Base-by-base conservation (phyloP, 2,888 invertebrate genomes). In the Mimachlamys varia region DNA sequence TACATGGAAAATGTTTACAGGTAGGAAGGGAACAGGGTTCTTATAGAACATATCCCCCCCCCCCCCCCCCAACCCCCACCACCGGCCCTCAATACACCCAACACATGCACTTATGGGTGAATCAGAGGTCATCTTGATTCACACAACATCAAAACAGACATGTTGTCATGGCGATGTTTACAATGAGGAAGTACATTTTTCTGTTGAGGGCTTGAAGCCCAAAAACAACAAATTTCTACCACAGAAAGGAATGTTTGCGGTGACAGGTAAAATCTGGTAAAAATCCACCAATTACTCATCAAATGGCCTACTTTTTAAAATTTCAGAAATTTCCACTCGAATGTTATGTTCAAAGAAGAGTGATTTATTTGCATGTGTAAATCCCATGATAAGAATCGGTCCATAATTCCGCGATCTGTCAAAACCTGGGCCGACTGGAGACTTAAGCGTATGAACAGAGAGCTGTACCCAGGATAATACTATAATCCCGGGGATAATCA, bases 181-280 rank as follows among this genome's bases (percentile, higher is more conserved):
- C 27, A 76, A 12, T 33, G 10, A 76, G 76, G 76, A 76, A 76
- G 76, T 22, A 76, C 76, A 76, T 27, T 22, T 33, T 76, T 33
- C 76, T 76, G 76, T 76, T 76, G 76, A 76, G 19, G 76, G 33
- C 13, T 33, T 4, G 22, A 33, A 27, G 76, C 5, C 33, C 27
- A 5, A 27, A 27, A 76, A 27, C 22, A 22, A 27, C 76, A 76
- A 12, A 10, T 33, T 76, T 27, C 76, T 76, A 27, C 27, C 33
- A 76, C 2, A 76, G 13, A 76, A 27, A 15, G 33, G 12, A 76
- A 76, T 76, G 76, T 27, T 7, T 12, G 33, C 76, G 4, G 4
- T 76, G 76, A 76, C 76, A 76, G 76, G 27, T 76, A 13, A 76
- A 27, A 33, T 76, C 62, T 27, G 27, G 62, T 76, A 76, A 76